phyloP scores from a whole-genome alignment of 1,140 invertebrate genomes.

The Drosophila equinoxialis region DNA sequence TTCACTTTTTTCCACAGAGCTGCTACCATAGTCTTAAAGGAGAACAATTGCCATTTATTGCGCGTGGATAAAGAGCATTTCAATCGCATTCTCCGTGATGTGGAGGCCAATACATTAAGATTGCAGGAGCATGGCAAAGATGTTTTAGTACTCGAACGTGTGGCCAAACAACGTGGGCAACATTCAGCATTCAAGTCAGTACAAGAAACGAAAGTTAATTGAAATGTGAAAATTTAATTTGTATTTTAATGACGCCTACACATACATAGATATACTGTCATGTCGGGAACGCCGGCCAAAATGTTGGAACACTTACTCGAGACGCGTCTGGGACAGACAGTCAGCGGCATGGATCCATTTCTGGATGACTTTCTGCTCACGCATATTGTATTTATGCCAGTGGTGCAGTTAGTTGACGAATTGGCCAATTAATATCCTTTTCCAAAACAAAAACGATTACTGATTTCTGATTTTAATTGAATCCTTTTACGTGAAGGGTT shows the following conservation, averaged over 20 bases:
- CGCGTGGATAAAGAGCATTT: slow-evolving; percentile 95
- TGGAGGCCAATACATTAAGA: slow-evolving; percentile 94
- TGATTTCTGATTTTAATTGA: slow-evolving; percentile 14
- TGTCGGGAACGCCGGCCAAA: slow-evolving; percentile 94
- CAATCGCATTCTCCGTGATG: slow-evolving; percentile 92
- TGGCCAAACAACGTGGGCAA: slow-evolving; percentile 83
- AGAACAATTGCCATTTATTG: slow-evolving; percentile 93
- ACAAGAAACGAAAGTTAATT: slow-evolving; percentile 45
- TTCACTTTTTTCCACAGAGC: slow-evolving; percentile 85
- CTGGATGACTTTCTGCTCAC: slow-evolving; percentile 94
- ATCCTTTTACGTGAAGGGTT: neutral
- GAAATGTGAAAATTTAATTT: slow-evolving; percentile 35
- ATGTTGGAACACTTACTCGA: slow-evolving; percentile 94
- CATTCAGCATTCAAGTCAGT: slow-evolving; percentile 83
- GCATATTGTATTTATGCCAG: slow-evolving; percentile 94
- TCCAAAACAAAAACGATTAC: slow-evolving; percentile 55
- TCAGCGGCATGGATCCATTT: slow-evolving; percentile 86
- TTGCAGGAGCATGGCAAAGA: slow-evolving; percentile 94
- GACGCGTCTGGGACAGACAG: slow-evolving; percentile 88
- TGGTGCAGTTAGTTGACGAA: slow-evolving; percentile 89
- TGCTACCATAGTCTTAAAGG: slow-evolving; percentile 92
- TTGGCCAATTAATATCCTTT: slow-evolving; percentile 91
- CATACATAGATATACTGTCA: slow-evolving; percentile 90
- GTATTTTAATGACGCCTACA: slow-evolving; percentile 31
- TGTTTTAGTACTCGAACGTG: slow-evolving; percentile 92